These are phyloP conservation scores for Paradoxurus hermaphroditus DNA, from an alignment of 2,113 vertebrate genomes.

Conservation along the genomic window DNA sequence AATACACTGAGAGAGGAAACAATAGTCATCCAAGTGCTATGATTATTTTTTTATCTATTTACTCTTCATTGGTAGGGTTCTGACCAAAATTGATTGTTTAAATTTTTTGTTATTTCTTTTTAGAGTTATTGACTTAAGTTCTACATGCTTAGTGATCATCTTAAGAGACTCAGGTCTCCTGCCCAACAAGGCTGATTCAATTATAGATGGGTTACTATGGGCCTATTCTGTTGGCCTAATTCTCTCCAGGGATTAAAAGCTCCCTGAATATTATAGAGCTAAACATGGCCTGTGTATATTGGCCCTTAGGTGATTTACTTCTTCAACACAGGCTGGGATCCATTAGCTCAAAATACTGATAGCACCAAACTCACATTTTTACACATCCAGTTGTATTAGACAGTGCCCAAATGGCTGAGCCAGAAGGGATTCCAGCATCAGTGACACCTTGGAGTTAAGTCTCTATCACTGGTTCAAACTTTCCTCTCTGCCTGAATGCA, in stretches of 20 bases:
- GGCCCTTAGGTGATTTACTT: background rate
- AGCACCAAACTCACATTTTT: background rate
- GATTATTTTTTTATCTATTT: background rate
- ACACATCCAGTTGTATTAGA: background rate
- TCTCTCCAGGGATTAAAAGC: background rate
- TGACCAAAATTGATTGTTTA: constrained; percentile 32
- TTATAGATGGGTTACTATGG: background rate
- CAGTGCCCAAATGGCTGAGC: background rate
- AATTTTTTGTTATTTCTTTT: constrained; percentile 27
- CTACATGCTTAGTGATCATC: background rate
- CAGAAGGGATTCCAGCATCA: background rate
- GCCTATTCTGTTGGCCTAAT: background rate
- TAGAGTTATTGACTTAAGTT: background rate
- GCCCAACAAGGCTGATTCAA: background rate
- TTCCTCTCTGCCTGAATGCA: background rate
- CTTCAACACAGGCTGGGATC: background rate
- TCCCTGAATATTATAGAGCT: background rate
- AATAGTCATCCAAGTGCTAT: background rate
- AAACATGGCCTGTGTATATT: background rate
- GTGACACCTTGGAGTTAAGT: background rate
- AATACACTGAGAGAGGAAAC: background rate
- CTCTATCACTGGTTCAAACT: background rate
- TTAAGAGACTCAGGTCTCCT: background rate
- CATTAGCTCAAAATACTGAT: background rate
- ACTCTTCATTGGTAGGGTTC: background rate